phyloP scores from a whole-genome alignment of 2,888 invertebrate genomes.

The Macrosiphum euphorbiae region DNA sequence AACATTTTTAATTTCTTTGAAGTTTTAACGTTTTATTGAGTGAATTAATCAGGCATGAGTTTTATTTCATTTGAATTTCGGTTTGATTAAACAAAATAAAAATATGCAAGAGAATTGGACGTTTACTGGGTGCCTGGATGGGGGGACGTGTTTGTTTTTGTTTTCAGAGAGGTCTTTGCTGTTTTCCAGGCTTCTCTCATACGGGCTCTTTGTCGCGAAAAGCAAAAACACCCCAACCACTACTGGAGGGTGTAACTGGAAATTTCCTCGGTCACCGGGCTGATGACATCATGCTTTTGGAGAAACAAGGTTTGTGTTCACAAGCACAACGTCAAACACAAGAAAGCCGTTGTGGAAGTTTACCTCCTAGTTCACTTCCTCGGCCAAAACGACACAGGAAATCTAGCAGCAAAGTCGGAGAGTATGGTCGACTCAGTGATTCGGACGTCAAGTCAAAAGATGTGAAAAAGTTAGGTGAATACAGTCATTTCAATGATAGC shows the following conservation, averaged over 20 bases:
- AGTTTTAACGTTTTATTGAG: background rate
- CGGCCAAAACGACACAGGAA: constrained; percentile 77
- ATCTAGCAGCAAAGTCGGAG: constrained; percentile 71
- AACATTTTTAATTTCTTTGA: background rate
- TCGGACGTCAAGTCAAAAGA: constrained; percentile 69
- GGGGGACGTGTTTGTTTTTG: constrained; percentile 72
- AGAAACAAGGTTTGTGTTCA: constrained; percentile 83
- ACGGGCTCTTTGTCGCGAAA: constrained; percentile 82
- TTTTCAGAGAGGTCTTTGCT: constrained; percentile 86
- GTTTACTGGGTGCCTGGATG: constrained; percentile 59
- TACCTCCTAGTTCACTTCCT: constrained; percentile 81
- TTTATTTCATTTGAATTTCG: constrained; percentile 50
- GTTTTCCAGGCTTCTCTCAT: constrained; percentile 87
- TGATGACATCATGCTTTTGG: constrained; percentile 81
- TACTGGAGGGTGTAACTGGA: constrained; percentile 78
- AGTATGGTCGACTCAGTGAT: constrained; percentile 78
- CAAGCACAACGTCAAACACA: constrained; percentile 80
- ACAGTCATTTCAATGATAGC: constrained; percentile 70
- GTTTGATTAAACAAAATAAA: constrained; percentile 47
- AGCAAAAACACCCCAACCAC: constrained; percentile 82
- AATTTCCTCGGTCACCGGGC: constrained; percentile 70
- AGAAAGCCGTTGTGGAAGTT: constrained; percentile 73
- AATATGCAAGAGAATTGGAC: constrained; percentile 50
- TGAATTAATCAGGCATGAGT: constrained; percentile 58
- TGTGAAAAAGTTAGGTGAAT: constrained; percentile 70